Evolutionary conservation across 2,113 vertebrate genomes (phyloP).

Genomic region (Leucosticte australis): DNA sequence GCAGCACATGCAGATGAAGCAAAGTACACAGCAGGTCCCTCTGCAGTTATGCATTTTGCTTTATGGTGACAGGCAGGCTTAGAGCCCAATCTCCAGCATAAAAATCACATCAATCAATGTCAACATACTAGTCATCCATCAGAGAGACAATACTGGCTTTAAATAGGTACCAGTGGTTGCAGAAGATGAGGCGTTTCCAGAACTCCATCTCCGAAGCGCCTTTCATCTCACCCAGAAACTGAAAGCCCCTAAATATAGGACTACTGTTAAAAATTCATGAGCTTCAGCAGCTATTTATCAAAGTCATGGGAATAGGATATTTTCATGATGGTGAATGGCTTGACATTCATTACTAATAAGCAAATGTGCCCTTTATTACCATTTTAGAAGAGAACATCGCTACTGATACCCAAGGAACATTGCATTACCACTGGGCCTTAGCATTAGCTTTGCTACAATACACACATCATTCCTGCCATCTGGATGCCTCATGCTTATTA

Average conservation of each 20-base stretch:
- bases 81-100: conserved; percentile 9
- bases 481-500: not conserved
- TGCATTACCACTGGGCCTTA: not conserved
- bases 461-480: not conserved
- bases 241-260: conserved; percentile 77
- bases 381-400: not conserved
- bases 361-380: conserved; percentile 49
- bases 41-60: not conserved
- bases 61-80: not conserved
- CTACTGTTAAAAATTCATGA: conserved; percentile 75
- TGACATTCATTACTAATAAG: conserved; percentile 70
- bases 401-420: not conserved
- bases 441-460: not conserved
- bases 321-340: conserved; percentile 52
- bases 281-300: conserved; percentile 62
- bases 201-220: conserved; percentile 38
- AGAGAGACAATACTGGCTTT: conserved; percentile 59
- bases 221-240: conserved; percentile 68
- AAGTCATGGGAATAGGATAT: conserved; percentile 61
- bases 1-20: not conserved
- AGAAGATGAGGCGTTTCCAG: conserved; percentile 39
- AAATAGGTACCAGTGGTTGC: conserved; percentile 53
- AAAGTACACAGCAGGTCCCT: not conserved
- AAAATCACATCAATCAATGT: conserved; percentile 32
- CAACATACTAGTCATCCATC: conserved; percentile 11